Evolutionary conservation across 30 jellyfish, hydroid and myxozoan species (phyloP), one percentile per base, ranked within the genome.

Genomic region (Aurelia sp.): DNA sequence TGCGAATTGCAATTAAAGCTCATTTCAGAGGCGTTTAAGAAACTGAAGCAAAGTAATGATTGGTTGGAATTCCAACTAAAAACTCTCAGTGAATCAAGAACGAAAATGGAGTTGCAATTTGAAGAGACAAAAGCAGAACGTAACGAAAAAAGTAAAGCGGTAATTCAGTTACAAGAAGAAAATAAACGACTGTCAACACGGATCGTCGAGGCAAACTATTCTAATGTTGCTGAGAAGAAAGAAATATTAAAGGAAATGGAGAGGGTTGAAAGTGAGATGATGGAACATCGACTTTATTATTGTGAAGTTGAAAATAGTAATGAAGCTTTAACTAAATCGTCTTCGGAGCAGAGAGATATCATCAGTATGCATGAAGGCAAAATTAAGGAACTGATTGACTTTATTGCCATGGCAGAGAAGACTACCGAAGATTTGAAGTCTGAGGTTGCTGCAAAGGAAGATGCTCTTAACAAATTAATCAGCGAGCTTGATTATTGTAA

Each of bases 31-130:
- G 87, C 93, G 5, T 84, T 84, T 64, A 73, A 84, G 64, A 73
- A 84, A 37, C n/a, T 84, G 64, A 73, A 84, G 55, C 79, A 62
- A n/a, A 73, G 82, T 53, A 84, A 84, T 44, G 77, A 63, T 50
- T 84, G 93, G 93, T 73, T 84, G 53, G 93, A 84, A 65, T 74
- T 84, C 65, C 93, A 84, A 52, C 71, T 82, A 48, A 82, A 82
- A 48, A 27, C 86, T 3, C 71, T 82, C 31, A 70, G 91, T 23
- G 91, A 82, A n/a, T 82, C 91, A n/a, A 74, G 91, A 27, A 71
- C 79, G 13, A 82, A 82, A 33, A 82, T 82, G 91, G 82, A 82
- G 73, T 41, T 82, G 78, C 69, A 82, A 18, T 82, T 68, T 48
- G 91, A 82, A 17, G 91, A 82, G 62, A 58, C 72, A 13, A 82